Evolutionary conservation across 2,797 vertebrate genomes (phyloP).

Genomic region (Ctenochaetus hawaiiensis): DNA sequence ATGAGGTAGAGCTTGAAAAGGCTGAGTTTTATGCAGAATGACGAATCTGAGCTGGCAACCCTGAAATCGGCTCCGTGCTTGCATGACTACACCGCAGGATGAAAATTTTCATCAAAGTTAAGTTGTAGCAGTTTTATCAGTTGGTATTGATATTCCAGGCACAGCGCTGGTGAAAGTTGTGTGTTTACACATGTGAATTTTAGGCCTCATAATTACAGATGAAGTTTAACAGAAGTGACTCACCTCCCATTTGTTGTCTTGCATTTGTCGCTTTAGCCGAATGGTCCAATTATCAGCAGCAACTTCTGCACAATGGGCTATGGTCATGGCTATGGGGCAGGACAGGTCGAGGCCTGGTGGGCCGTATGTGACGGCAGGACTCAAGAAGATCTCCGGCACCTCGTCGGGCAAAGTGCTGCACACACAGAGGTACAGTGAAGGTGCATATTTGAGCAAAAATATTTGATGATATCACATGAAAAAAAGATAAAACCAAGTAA

Average conservation of each 20-base stretch:
- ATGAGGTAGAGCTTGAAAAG: conserved; percentile 54
- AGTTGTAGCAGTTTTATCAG: conserved; percentile 48
- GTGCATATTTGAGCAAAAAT: background rate
- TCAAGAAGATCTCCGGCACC: conserved; percentile 89
- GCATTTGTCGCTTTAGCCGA: conserved; percentile 88
- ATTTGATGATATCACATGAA: too few relatives aligned
- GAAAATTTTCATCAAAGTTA: conserved; percentile 54
- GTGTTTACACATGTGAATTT: conserved; percentile 12
- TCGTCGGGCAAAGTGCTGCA: conserved; percentile 85
- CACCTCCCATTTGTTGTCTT: conserved; percentile 94
- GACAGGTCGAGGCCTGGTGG: conserved; percentile 88
- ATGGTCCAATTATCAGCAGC: conserved; percentile 90
- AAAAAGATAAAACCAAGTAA: too few relatives aligned
- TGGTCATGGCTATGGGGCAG: conserved; percentile 91
- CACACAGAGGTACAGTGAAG: background rate
- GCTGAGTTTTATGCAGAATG: conserved; percentile 56
- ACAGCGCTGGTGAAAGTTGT: conserved; percentile 3
- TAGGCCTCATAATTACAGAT: conserved; percentile 3
- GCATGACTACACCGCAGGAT: conserved; percentile 57
- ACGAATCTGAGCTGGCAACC: conserved; percentile 67
- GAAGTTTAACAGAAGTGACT: conserved; percentile 55
- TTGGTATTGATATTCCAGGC: conserved; percentile 39
- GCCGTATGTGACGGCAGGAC: conserved; percentile 92
- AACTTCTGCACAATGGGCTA: conserved; percentile 91
- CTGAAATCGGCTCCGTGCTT: conserved; percentile 62